Conservation (phyloP, 1,140 invertebrate genomes). For the Wasmannia auropunctata region DNA sequence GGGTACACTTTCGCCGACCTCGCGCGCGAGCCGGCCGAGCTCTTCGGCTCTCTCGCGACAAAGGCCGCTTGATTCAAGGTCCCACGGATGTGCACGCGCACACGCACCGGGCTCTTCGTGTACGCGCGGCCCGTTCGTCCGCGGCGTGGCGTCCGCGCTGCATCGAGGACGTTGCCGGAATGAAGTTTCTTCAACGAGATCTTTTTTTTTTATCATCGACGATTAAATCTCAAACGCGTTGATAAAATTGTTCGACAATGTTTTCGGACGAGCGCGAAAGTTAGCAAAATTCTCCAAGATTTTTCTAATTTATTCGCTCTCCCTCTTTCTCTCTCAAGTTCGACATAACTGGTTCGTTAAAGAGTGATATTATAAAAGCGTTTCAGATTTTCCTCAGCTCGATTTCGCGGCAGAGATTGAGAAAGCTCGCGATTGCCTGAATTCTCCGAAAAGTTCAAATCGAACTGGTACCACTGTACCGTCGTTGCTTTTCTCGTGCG, state of each 20-base stretch:
- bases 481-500: neutral
- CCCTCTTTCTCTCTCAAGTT: neutral
- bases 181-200: slow-evolving; percentile 24
- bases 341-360: neutral
- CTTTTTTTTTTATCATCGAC: neutral
- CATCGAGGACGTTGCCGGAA: slow-evolving; percentile 30
- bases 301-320: neutral
- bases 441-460: neutral
- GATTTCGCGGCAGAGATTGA: neutral
- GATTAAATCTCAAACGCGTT: neutral
- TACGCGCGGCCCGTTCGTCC: slow-evolving; percentile 32
- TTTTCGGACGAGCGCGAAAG: neutral
- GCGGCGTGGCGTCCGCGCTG: slow-evolving; percentile 9
- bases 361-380: neutral
- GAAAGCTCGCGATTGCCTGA: neutral
- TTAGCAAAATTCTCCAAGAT: neutral
- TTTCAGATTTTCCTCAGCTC: neutral
- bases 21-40: slow-evolving; percentile 77
- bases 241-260: neutral
- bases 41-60: slow-evolving; percentile 83
- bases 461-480: neutral
- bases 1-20: slow-evolving; percentile 85
- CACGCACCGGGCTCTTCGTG: slow-evolving; percentile 36
- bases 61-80: slow-evolving; percentile 86
- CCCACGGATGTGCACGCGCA: slow-evolving; percentile 79